Evolutionary conservation across 2,888 invertebrate genomes (phyloP), one percentile per base, ranked within the genome.

Genomic region (Eledona agricola): DNA sequence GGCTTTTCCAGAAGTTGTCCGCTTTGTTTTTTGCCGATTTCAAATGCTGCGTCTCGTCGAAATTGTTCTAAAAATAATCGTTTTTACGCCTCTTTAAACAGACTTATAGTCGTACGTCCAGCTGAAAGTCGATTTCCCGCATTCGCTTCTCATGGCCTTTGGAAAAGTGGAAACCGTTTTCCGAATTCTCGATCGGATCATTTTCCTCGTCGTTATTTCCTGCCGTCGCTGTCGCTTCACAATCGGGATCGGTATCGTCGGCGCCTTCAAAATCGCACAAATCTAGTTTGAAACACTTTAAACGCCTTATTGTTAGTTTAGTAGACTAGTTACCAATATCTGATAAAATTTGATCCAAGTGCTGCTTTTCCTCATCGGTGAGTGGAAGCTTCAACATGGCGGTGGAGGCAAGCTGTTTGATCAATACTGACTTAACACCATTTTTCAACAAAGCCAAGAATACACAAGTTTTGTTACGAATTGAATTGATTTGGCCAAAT

Each of bases 361-460:
- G 51, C 9, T 45, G 38, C 19, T 58, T 55, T 9, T 58, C 50
- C 32, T 58, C 58, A 13, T 58, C 55, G 1, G 58, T 53, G 5
- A 58, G 28, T 1, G 57, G 46, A 10, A 34, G 35, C 26, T 47
- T 54, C 23, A 52, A 35, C 19, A 37, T 37, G 5, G 50, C 51
- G n/a, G 29, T 15, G 12, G 55, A 43, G 2, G 57, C 54, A 11
- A 57, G 35, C 57, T 57, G 57, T 47, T 47, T 47, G 47, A 47
- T 47, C 47, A 35, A 47, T 47, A 46, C 26, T 11, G 17, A 32
- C 15, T 7, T 15, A 7, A 32, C 16, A 6, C 11, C 12, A 11
- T 11, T 28, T 11, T 28, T n/a, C 12, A 7, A 11, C 4, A n/a
- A n/a, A n/a, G n/a, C n/a, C n/a, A n/a, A n/a, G n/a, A n/a, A n/a